A percentile compares a stretch with the other conserved stretches of the same genome.
Conservation (phyloP, 1,140 invertebrate genomes). For the Heliconius nattereri region DNA sequence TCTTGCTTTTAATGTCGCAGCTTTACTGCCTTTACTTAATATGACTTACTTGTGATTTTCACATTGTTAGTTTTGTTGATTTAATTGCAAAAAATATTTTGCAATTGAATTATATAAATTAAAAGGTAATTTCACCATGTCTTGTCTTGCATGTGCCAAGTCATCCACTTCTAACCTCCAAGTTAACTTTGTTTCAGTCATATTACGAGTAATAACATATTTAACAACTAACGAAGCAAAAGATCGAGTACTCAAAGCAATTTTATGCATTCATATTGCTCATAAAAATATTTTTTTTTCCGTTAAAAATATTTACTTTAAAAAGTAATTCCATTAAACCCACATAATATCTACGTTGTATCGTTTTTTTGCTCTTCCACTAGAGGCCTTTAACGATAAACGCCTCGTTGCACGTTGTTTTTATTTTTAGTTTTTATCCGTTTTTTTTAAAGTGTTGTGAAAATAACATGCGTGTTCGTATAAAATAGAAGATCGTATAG, state of each 20-base stretch:
- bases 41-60: neutral
- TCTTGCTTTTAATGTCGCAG: neutral
- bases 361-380: constrained; percentile 12
- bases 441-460: neutral
- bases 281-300: neutral
- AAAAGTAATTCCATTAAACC: constrained; percentile 5
- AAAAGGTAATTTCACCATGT: no score
- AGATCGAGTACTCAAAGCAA: neutral
- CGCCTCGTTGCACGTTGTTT: constrained; percentile 10
- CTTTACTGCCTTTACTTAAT: neutral
- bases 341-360: neutral
- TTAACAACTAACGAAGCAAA: neutral
- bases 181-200: no score
- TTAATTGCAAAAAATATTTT: no score
- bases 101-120: no score
- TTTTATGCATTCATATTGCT: neutral
- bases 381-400: constrained; percentile 11
- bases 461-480: neutral
- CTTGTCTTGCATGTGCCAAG: no score
- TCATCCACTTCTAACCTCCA: no score
- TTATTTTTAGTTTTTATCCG: neutral
- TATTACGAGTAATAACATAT: neutral
- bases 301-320: neutral
- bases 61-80: neutral
- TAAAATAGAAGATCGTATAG: neutral